phyloP scores from a whole-genome alignment of 2,113 vertebrate genomes.

The Clarias macrocephalus region DNA sequence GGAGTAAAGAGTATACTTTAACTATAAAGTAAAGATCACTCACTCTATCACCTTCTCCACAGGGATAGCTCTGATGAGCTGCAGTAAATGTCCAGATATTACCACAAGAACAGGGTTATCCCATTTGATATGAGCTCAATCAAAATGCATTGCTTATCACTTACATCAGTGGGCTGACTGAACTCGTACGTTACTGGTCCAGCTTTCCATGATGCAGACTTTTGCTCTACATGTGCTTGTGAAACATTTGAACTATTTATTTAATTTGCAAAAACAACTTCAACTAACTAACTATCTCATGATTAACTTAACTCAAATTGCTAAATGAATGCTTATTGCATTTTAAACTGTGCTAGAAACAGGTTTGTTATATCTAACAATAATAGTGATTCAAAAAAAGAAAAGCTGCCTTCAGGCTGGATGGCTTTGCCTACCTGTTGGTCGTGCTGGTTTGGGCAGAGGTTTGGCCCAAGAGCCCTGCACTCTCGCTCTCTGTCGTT shows the following conservation, averaged over 20 bases:
- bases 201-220: slow-evolving; percentile 65
- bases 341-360: not conserved
- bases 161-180: slow-evolving; percentile 68
- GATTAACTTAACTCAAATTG: too few relatives aligned
- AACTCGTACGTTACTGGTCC: slow-evolving; percentile 79
- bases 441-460: slow-evolving; percentile 56
- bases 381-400: too few relatives aligned
- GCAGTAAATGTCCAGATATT: slow-evolving; percentile 39
- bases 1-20: too few relatives aligned
- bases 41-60: slow-evolving; percentile 84
- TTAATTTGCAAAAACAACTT: not conserved
- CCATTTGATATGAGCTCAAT: not conserved
- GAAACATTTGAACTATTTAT: not conserved
- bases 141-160: slow-evolving; percentile 3
- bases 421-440: slow-evolving; percentile 63
- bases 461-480: slow-evolving; percentile 89
- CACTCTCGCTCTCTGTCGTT: slow-evolving; percentile 81
- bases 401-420: not conserved
- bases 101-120: not conserved
- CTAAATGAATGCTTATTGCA: not conserved
- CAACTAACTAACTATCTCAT: not conserved
- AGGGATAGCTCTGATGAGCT: slow-evolving; percentile 78
- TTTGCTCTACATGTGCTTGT: slow-evolving; percentile 24
- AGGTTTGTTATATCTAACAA: not conserved
- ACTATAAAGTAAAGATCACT: slow-evolving; percentile 65